Evolutionary conservation across 2,888 invertebrate species (phyloP).

Genomic region (Baccha elongata): DNA sequence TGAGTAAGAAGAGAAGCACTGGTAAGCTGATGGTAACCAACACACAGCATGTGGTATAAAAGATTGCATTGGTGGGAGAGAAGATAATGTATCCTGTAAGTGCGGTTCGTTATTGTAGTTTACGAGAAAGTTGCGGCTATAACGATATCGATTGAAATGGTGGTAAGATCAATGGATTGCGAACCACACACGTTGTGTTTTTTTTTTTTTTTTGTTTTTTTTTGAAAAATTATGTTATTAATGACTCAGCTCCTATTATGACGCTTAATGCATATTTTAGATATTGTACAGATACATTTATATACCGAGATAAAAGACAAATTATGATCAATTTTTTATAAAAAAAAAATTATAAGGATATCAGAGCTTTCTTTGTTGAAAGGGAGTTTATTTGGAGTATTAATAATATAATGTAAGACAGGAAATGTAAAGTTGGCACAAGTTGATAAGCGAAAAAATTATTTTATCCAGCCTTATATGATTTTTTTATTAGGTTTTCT

Average conservation of each 20-base stretch:
- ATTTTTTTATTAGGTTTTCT: no score
- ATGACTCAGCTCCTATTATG: conserved; percentile 18
- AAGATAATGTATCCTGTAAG: conserved; percentile 71
- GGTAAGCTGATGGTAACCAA: conserved; percentile 43
- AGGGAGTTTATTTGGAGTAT: no score
- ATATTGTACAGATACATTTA: not conserved
- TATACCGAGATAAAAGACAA: not conserved
- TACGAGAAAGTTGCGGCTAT: conserved; percentile 66
- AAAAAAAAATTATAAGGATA: no score
- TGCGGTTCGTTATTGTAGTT: conserved; percentile 71
- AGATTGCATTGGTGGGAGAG: conserved; percentile 62
- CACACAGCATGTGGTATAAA: conserved; percentile 65
- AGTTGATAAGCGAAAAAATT: no score
- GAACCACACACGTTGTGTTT: conserved; percentile 62
- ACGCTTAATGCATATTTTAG: conserved; percentile 32
- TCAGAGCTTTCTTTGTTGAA: not conserved
- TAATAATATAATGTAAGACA: no score
- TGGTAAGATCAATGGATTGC: conserved; percentile 67
- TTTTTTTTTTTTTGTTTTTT: conserved; percentile 9
- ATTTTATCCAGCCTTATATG: no score
- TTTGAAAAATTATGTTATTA: conserved; percentile 59
- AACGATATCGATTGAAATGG: conserved; percentile 72
- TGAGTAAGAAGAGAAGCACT: conserved; percentile 69
- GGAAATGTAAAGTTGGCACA: no score
- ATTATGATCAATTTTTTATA: conserved; percentile 16